Conservation (phyloP, 2,888 invertebrate genomes). For the Nemoura dubitans region DNA sequence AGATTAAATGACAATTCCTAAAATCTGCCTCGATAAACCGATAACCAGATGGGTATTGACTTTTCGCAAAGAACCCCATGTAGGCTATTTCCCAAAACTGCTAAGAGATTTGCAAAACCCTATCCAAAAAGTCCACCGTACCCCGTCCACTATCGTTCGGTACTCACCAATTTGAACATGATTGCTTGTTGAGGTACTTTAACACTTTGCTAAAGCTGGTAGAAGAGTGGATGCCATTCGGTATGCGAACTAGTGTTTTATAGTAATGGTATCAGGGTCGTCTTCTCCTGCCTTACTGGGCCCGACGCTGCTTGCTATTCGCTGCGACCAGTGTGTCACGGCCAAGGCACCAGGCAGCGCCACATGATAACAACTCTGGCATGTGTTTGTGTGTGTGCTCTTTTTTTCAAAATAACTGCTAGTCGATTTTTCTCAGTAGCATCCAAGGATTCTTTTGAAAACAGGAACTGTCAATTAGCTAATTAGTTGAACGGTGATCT, state of each 20-base stretch:
- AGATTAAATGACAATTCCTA: too few species aligned
- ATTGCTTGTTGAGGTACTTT: neutral
- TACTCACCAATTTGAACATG: conserved; percentile 7
- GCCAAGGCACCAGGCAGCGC: neutral
- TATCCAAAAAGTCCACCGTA: neutral
- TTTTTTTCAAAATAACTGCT: neutral
- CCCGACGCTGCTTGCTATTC: neutral
- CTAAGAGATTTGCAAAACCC: neutral
- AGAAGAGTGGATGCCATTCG: neutral
- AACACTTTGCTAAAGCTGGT: neutral
- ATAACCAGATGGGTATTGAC: too few species aligned
- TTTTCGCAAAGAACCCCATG: too few species aligned
- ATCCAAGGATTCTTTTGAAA: conserved; percentile 3
- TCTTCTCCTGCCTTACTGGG: neutral
- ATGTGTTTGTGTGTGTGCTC: too few species aligned
- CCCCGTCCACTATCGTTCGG: neutral
- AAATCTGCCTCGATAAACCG: too few species aligned
- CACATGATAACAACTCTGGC: too few species aligned
- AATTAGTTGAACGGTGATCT: neutral
- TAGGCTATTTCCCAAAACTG: too few species aligned
- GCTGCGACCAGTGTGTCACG: neutral
- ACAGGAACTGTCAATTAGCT: conserved; percentile 7
- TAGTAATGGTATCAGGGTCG: neutral
- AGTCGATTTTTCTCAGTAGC: neutral
- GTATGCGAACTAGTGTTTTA: neutral